Evolutionary conservation across 2,113 vertebrate genomes (phyloP), one percentile per base, ranked within the genome.

Genomic region (Nestor notabilis): DNA sequence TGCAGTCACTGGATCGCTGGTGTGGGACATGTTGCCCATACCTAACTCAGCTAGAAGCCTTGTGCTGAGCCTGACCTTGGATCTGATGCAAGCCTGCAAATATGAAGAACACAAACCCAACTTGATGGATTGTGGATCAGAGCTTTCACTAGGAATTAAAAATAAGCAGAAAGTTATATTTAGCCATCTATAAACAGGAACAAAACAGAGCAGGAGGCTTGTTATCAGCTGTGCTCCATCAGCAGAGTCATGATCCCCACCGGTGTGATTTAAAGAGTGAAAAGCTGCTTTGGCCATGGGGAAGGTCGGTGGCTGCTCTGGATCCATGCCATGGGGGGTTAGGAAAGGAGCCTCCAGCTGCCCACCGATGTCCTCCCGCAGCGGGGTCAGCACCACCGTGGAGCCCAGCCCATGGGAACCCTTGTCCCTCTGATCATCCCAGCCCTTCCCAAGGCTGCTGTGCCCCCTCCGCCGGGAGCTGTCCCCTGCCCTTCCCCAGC

Each of bases 91-190:
- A 93, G 69, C 46, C 90, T 55, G 37, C 31, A 52, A 86, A 58
- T 47, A 74, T 2, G 18, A 65, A 86, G 90, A 88, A 46, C 17
- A 58, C 55, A 63, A 23, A 74, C 28, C 21, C 2, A 5, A 52
- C 28, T 19, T 56, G 35, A 65, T 61, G 70, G 87, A 52, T n/a
- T 65, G 53, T 79, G 66, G 68, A 46, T 90, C 1, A 0, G 33
- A 78, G 55, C 27, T 77, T 95, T 81, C 39, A 21, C 27, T n/a
- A 41, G 44, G 72, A 78, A 71, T 70, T 82, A 81, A 92, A 94
- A 94, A 93, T 49, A 87, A 91, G 33, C 72, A 84, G 35, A 3
- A 81, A 35, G 64, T 89, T 97, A 92, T 89, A 92, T 94, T 96
- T 95, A 96, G 91, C 80, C 5, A 12, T 50, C 68, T 86, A 69